Conservation (phyloP, 2,888 invertebrate species). For the Resseliella maxima region DNA sequence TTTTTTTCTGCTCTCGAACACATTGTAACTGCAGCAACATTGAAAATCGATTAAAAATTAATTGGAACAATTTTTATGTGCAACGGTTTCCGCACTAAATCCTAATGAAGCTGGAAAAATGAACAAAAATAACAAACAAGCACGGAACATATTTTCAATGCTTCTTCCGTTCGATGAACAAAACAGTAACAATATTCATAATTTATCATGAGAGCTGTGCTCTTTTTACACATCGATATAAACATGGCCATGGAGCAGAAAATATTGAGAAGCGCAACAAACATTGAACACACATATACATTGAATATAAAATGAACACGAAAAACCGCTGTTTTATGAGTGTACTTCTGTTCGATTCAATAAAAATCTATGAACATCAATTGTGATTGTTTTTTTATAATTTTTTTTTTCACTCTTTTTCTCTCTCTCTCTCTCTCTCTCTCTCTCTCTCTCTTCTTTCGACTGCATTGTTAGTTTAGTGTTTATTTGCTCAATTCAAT, state of each 20-base stretch:
- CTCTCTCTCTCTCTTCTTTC: too few species aligned
- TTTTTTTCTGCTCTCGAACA: background rate
- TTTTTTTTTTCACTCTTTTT: background rate
- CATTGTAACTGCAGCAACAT: background rate
- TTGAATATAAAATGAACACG: background rate
- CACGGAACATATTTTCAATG: background rate
- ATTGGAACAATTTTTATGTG: constrained; percentile 7
- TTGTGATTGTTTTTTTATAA: background rate
- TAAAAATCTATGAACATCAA: constrained; percentile 51
- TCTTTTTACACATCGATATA: background rate
- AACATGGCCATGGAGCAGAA: background rate
- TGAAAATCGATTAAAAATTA: constrained; percentile 47
- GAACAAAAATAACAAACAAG: background rate
- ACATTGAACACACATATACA: background rate
- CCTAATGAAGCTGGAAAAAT: background rate
- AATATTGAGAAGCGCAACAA: background rate
- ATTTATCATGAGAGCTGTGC: background rate
- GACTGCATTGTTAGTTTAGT: background rate
- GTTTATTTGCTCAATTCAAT: constrained; percentile 26
- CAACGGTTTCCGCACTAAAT: constrained; percentile 29
- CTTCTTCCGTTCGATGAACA: constrained; percentile 17
- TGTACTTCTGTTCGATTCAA: constrained; percentile 49
- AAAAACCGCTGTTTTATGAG: constrained; percentile 49
- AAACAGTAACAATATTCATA: constrained; percentile 30
- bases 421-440: too few species aligned